These are phyloP conservation scores for Paratilapia polleni DNA, from an alignment of 2,113 vertebrate genomes.

Conservation along the genomic window DNA sequence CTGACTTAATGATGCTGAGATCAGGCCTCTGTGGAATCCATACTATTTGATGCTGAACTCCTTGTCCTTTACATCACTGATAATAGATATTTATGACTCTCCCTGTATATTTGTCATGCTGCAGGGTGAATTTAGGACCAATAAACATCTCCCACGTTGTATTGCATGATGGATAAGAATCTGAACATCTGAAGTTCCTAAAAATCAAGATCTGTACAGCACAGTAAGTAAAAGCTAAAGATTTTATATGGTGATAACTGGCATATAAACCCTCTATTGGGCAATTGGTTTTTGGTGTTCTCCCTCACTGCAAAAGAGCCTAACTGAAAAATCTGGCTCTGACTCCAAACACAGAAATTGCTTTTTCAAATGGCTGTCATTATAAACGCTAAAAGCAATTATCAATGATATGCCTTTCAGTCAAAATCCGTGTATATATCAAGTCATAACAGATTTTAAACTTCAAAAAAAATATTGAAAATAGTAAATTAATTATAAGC, in stretches of 20 bases:
- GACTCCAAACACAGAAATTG: conserved; percentile 15
- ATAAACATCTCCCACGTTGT: neutral
- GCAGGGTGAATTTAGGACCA: neutral
- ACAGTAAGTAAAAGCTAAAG: neutral
- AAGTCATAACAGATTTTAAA: conserved; percentile 6
- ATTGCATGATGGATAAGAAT: neutral
- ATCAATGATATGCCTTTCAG: neutral
- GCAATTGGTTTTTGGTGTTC: neutral
- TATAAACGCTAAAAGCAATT: neutral
- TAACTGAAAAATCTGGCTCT: neutral
- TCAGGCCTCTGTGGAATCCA: neutral
- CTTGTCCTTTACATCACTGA: neutral
- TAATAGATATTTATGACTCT: conserved; percentile 1
- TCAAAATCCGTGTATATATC: neutral
- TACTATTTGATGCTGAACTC: conserved; percentile 2
- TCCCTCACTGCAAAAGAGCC: neutral
- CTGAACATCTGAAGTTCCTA: neutral
- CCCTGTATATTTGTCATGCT: neutral
- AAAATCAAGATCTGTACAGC: neutral
- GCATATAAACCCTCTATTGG: neutral
- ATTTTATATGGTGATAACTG: neutral
- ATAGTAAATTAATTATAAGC: conserved; percentile 16
- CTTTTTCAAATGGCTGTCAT: conserved; percentile 10
- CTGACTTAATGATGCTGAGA: neutral
- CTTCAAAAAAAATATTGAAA: neutral